Evolutionary conservation across 2,888 invertebrate genomes (phyloP), one percentile per base, ranked within the genome.

Genomic region (Sicus ferrugineus): DNA sequence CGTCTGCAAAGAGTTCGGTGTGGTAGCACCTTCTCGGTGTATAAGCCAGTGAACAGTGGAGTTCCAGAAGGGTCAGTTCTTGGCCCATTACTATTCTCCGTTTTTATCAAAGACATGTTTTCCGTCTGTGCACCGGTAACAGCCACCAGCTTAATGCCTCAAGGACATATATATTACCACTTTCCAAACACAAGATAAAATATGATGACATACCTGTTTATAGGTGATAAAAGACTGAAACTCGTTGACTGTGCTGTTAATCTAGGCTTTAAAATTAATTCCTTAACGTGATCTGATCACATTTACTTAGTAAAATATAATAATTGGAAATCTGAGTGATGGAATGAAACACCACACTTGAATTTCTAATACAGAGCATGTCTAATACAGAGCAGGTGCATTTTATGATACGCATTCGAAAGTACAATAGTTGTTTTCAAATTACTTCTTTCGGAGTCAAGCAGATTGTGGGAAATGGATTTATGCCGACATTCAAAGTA

Each of bases 41-140:
- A 48, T 28, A 19, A 16, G 28, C 7, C 42, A 21, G 23, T 42
- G 38, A 11, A 23, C 9, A 30, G 31, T 63, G 63, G 63, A 11
- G 63, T 26, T 9, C 48, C 48, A 6, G 2, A 63, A 34, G 63
- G 48, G n/a, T 48, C 63, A 6, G 48, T 63, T 48, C 30, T 63
- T 42, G 63, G 63, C 26, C 48, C 63, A 16, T 28, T 63, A 3
- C 19, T 48, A 19, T 63, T 48, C n/a, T 6, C 26, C 6, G 16
- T 28, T 16, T 42, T 62, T 26, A 38, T 62, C 1, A 46, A 62
- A 23, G 26, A 46, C 19, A 46, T 46, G 11, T 62, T 46, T 34
- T 16, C 19, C 11, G 46, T 62, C 3, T 42, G 42, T 19, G 34
- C n/a, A n/a, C 16, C 21, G 34, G 6, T 23, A 63, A 63, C 38